These are phyloP conservation scores for Plumapathes pennacea DNA, from an alignment of 92 coral and sea anemone genomes.

Conservation along the genomic window DNA sequence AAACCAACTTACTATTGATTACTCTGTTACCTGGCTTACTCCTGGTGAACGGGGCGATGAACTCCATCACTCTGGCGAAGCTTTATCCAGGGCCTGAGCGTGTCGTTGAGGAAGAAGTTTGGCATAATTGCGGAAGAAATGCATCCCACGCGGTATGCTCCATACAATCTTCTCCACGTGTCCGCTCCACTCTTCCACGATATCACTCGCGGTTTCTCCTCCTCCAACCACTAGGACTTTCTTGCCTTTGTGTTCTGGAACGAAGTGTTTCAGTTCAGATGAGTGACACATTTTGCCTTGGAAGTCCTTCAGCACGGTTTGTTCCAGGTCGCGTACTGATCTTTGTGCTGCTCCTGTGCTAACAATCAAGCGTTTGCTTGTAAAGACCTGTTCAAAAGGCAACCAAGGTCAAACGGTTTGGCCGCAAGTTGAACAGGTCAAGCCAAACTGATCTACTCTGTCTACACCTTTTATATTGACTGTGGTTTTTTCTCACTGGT, in stretches of 20 bases:
- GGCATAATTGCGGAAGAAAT: constrained; percentile 78
- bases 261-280: constrained; percentile 53
- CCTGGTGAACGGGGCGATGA: constrained; percentile 41
- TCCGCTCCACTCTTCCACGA: constrained; percentile 72
- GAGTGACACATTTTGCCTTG: constrained; percentile 65
- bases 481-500: too few relatives aligned
- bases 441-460: too few relatives aligned
- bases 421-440: too few relatives aligned
- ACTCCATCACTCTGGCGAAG: constrained; percentile 55
- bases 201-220: constrained; percentile 79
- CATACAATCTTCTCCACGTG: constrained; percentile 62
- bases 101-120: constrained; percentile 71
- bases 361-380: constrained; percentile 44
- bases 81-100: constrained; percentile 78
- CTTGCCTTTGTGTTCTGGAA: constrained; percentile 58
- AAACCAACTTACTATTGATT: too few relatives aligned
- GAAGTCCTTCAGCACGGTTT: constrained; percentile 42
- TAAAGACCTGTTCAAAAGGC: constrained; percentile 27
- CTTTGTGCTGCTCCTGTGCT: constrained; percentile 57
- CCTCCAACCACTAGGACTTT: constrained; percentile 70
- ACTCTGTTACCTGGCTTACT: constrained; percentile 60
- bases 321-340: constrained; percentile 59
- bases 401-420: too few relatives aligned
- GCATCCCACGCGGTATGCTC: constrained; percentile 83
- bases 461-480: too few relatives aligned